A percentile compares a stretch with the other conserved stretches of the same genome.
Conservation (phyloP, 2,797 vertebrate species). For the Microchirus variegatus region DNA sequence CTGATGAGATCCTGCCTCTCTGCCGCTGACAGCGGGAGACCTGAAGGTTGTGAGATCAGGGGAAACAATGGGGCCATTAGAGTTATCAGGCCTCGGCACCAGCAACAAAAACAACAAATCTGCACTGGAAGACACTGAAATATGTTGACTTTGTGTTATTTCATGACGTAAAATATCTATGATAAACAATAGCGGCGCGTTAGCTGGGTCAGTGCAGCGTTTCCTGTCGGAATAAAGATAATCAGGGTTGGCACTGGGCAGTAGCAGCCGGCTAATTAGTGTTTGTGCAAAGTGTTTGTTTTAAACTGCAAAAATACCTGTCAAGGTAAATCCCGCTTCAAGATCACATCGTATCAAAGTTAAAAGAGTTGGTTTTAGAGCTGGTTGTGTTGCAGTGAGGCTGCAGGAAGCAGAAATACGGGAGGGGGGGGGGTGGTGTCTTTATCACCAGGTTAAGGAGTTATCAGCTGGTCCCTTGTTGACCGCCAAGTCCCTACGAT, state of each 20-base stretch:
- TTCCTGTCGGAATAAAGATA: conserved; percentile 64
- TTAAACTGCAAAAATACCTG: conserved; percentile 63
- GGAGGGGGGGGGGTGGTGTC: too few species aligned
- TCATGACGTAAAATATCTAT: conserved; percentile 45
- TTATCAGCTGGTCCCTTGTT: conserved; percentile 78
- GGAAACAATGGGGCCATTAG: conserved; percentile 64
- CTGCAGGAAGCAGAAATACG: conserved; percentile 35
- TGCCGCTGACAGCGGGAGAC: conserved; percentile 56
- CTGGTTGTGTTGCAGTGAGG: conserved; percentile 11
- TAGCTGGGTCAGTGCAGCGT: conserved; percentile 42
- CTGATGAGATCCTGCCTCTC: conserved; percentile 36
- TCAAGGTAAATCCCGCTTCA: conserved; percentile 65
- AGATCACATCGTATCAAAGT: conserved; percentile 56
- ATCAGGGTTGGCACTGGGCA: conserved; percentile 68
- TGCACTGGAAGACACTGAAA: conserved; percentile 38
- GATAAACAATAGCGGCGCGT: conserved; percentile 43
- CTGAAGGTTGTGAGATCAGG: conserved; percentile 49
- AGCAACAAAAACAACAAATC: conserved; percentile 62
- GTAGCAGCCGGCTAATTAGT: conserved; percentile 73
- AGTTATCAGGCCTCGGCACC: conserved; percentile 61
- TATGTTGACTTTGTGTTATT: conserved; percentile 44
- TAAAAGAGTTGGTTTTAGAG: conserved; percentile 20
- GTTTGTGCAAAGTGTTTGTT: conserved; percentile 74
- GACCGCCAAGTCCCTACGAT: conserved; percentile 77
- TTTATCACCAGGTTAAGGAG: conserved; percentile 75